phyloP scores from a whole-genome alignment of 2,113 vertebrate species.

The Saccopteryx leptura region DNA sequence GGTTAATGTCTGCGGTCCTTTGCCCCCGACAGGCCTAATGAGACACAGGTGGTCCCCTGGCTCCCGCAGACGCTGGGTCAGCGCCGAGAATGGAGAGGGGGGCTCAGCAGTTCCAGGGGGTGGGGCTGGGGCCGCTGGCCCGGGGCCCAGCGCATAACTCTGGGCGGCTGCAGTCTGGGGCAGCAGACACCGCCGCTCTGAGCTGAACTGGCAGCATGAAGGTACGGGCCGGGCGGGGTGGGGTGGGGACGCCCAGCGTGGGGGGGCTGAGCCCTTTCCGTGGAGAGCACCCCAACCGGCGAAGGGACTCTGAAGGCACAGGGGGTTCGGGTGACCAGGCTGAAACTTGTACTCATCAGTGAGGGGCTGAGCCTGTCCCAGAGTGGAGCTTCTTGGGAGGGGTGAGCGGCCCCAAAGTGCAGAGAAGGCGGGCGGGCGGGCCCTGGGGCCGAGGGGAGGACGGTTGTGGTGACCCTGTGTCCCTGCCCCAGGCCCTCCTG shows the following conservation, averaged over 20 bases:
- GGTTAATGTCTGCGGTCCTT: slow-evolving; percentile 15
- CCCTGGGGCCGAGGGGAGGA: not conserved
- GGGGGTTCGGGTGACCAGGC: too few relatives aligned
- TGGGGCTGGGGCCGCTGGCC: slow-evolving; percentile 73
- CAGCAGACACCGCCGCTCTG: slow-evolving; percentile 71
- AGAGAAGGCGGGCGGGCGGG: not conserved
- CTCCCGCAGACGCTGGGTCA: slow-evolving; percentile 31
- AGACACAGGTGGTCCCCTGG: slow-evolving; percentile 81
- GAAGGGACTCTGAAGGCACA: not conserved
- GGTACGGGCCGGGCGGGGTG: slow-evolving; percentile 33
- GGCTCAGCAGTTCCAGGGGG: slow-evolving; percentile 54
- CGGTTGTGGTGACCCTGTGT: not conserved
- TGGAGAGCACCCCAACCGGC: not conserved
- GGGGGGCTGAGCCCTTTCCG: not conserved
- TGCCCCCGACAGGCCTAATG: slow-evolving; percentile 75
- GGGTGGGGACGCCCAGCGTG: not conserved
- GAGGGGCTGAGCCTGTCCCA: not conserved
- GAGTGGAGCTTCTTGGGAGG: not conserved
- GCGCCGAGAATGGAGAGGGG: slow-evolving; percentile 3
- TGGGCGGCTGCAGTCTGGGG: slow-evolving; percentile 68
- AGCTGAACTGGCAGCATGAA: slow-evolving; percentile 75
- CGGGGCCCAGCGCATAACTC: slow-evolving; percentile 78
- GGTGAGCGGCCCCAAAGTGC: not conserved
- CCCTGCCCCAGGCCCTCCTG: slow-evolving; percentile 66
- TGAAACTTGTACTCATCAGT: not conserved